Base-by-base conservation (phyloP, 2,888 invertebrate species). In the Apamea crenata region DNA sequence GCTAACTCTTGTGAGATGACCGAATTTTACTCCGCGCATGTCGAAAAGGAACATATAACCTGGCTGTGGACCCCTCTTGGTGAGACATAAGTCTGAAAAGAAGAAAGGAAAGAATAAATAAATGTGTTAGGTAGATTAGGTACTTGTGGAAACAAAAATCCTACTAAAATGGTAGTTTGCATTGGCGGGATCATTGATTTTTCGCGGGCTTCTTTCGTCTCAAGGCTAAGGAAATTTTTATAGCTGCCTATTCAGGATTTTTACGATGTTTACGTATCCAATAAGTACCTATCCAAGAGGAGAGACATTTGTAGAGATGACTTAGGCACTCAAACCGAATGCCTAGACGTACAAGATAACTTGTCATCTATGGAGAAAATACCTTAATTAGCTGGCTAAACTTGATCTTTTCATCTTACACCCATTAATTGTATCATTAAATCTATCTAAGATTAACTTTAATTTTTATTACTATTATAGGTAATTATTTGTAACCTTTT, bases 1-100 rank as follows among this genome's bases (percentile, higher is more conserved):
- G 81, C 97, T 97, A 29, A 98, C 94, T 88, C 97, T 94, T 5
- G 97, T 97, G 25, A 98, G 91, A 91, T 98, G 98, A 0, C 97
- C 96, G 40, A 98, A 93, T 81, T 96, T 96, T 0, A 98, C 98
- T 0, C 98, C 98, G 63, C 95, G 94, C 97, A 98, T 98, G 91
- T 98, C 98, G 85, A 98, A 97, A 0, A 98, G 95, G 90, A 98
- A 97, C 47, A 98, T 95, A 82, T 97, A 97, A 0, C 98, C 98
- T 0, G 97, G 97, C 18, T 97, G 97, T 7, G 98, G 97, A 3
- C 98, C 98, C 8, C 97, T 94, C 74, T 96, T 96, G 88, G 96
- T 95, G 1, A 98, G 92, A 78, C 97, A 97, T 29, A 97, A 96
- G 91, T 98, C 98, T 97, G 94, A 36, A 95, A 95, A 47, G 81